Conservation (phyloP, 2,797 vertebrate species). For the Monodelphis domestica region DNA sequence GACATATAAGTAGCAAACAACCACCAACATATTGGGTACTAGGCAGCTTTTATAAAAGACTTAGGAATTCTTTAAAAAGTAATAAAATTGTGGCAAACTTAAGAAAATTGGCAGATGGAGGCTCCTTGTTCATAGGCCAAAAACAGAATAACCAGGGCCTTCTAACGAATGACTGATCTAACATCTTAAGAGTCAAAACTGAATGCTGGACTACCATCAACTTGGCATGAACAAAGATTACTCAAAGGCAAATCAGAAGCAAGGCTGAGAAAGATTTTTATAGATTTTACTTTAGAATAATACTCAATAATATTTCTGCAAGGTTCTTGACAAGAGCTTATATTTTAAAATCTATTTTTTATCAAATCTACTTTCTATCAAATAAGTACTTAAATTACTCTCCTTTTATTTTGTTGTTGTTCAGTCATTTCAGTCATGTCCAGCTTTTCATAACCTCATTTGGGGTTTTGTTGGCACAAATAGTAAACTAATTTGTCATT, state of each 20-base stretch:
- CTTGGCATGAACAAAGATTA: neutral
- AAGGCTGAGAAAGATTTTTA: constrained; percentile 20
- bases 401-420: no score
- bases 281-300: constrained; percentile 57
- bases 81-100: constrained; percentile 39
- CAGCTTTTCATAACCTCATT: no score
- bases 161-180: constrained; percentile 26
- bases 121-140: constrained; percentile 37
- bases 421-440: no score
- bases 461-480: no score
- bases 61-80: constrained; percentile 40
- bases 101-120: constrained; percentile 49
- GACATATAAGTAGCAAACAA: neutral
- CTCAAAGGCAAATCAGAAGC: constrained; percentile 29
- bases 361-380: constrained; percentile 28
- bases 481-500: no score
- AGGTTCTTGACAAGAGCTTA: constrained; percentile 47
- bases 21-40: constrained; percentile 16
- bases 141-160: constrained; percentile 27
- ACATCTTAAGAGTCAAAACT: constrained; percentile 38
- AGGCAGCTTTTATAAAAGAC: constrained; percentile 48
- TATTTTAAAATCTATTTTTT: constrained; percentile 48
- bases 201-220: constrained; percentile 24
- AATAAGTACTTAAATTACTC: constrained; percentile 20
- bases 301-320: constrained; percentile 42